Conservation (phyloP, 2,888 invertebrate species). For the Rhingia rostrata region DNA sequence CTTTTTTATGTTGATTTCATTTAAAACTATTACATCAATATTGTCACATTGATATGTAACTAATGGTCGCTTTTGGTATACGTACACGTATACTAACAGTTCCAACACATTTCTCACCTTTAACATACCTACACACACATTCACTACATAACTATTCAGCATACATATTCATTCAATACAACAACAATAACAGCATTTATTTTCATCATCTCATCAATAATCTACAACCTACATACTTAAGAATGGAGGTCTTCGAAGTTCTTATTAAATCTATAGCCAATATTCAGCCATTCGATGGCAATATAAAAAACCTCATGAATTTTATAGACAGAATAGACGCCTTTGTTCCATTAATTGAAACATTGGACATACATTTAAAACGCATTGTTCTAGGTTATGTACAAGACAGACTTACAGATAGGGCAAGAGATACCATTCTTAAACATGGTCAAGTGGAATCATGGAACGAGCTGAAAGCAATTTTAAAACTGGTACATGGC, state of each 20-base stretch:
- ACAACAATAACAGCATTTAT: too few relatives aligned
- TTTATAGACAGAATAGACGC: conserved; percentile 20
- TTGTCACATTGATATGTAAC: not conserved
- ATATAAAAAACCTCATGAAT: conserved; percentile 1
- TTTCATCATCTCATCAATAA: not conserved
- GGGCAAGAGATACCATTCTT: conserved; percentile 1
- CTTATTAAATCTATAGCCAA: not conserved
- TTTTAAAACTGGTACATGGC: not conserved
- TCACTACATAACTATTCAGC: not conserved
- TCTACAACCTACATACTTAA: not conserved
- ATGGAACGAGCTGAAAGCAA: not conserved
- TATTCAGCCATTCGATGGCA: not conserved
- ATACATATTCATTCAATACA: not conserved
- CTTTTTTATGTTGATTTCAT: too few relatives aligned
- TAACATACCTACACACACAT: not conserved
- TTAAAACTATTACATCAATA: too few relatives aligned
- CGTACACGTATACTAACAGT: not conserved
- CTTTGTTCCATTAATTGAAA: conserved; percentile 10
- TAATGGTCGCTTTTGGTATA: not conserved
- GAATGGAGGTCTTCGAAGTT: not conserved
- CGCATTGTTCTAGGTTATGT: not conserved
- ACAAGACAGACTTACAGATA: not conserved
- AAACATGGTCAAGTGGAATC: not conserved
- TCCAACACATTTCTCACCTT: not conserved
- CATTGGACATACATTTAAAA: conserved; percentile 3